phyloP scores from a whole-genome alignment of 1,140 invertebrate species.

The Tigriopus japonicus region DNA sequence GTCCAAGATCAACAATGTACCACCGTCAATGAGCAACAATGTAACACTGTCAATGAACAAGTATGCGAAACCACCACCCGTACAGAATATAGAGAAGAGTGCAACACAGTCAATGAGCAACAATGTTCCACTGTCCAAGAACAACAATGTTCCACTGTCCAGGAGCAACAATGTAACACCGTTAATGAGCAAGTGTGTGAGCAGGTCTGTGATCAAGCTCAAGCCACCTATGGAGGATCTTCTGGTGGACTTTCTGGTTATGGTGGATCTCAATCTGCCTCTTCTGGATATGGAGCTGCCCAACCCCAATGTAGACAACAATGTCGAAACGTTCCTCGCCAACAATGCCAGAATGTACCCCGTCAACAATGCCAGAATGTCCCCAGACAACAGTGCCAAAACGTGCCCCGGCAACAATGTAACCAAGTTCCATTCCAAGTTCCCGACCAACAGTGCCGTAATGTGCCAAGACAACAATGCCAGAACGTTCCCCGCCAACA shows the following conservation, averaged over 20 bases:
- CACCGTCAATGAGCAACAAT: conserved; percentile 11
- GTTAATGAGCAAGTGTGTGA: conserved; percentile 7
- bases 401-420: conserved; percentile 11
- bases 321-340: background rate
- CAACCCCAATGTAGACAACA: background rate
- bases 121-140: conserved; percentile 9
- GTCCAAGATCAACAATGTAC: conserved; percentile 9
- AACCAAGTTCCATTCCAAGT: conserved; percentile 4
- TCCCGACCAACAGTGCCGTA: conserved; percentile 2
- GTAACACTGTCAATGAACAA: conserved; percentile 11
- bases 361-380: conserved; percentile 10
- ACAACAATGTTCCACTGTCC: conserved; percentile 7
- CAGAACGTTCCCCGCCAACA: conserved; percentile 12
- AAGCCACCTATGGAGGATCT: background rate
- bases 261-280: conserved; percentile 9
- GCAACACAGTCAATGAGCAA: conserved; percentile 10
- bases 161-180: conserved; percentile 8
- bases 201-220: conserved; percentile 6
- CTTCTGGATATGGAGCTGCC: conserved; percentile 9
- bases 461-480: conserved; percentile 13
- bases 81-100: background rate
- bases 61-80: background rate
- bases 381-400: conserved; percentile 9
- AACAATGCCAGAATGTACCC: conserved; percentile 12
- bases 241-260: background rate